Evolutionary conservation across 2,888 invertebrate species (phyloP).

Genomic region (Caradrina kadenii): DNA sequence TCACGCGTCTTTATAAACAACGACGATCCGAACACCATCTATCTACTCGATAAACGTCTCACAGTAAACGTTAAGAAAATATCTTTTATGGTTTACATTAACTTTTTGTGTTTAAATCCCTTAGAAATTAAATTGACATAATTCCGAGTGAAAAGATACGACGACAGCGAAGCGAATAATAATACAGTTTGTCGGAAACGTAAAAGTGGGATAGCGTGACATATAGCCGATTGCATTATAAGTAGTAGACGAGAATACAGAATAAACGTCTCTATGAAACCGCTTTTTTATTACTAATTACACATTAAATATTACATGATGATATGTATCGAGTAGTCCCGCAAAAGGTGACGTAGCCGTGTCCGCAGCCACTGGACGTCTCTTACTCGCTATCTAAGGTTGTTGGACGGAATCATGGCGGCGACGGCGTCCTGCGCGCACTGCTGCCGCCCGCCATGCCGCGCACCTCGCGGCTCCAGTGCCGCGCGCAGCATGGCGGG

Average conservation of each 20-base stretch:
- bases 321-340: constrained; percentile 94
- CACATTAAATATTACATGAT: constrained; percentile 92
- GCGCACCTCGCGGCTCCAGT: constrained; percentile 4
- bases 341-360: constrained; percentile 90
- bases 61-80: constrained; percentile 85
- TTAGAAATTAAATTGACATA: constrained; percentile 68
- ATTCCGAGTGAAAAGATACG: constrained; percentile 69
- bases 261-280: constrained; percentile 91
- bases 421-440: constrained; percentile 79
- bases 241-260: constrained; percentile 89
- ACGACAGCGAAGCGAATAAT: constrained; percentile 77
- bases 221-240: constrained; percentile 87
- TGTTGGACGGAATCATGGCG: constrained; percentile 91
- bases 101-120: constrained; percentile 62
- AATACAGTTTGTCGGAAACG: constrained; percentile 70
- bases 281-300: constrained; percentile 89
- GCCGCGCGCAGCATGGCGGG: constrained; percentile 66
- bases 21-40: constrained; percentile 79
- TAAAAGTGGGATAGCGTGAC: constrained; percentile 85
- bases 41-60: constrained; percentile 79
- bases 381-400: constrained; percentile 91
- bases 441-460: constrained; percentile 48
- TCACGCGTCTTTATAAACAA: constrained; percentile 81
- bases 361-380: constrained; percentile 91
- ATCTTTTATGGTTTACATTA: constrained; percentile 67